Conservation (phyloP, 1,140 invertebrate species). For the Zophobas atratus region DNA sequence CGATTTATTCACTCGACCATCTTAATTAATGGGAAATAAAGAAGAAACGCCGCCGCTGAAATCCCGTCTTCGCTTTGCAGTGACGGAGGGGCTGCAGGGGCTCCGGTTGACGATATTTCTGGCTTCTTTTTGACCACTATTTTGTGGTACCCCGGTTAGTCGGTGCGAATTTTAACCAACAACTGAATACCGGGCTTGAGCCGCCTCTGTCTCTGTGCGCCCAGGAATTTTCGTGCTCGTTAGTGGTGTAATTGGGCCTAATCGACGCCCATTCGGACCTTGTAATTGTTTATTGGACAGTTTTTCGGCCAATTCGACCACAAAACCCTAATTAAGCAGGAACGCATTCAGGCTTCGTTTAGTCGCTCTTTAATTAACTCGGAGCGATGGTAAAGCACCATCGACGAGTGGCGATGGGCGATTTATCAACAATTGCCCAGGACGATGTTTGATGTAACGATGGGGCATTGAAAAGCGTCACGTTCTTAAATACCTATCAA, state of each 20-base stretch:
- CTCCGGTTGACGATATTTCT: no score
- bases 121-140: no score
- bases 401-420: background rate
- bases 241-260: constrained; percentile 43
- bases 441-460: background rate
- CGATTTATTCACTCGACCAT: constrained; percentile 30
- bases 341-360: constrained; percentile 17
- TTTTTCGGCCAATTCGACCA: constrained; percentile 23
- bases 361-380: constrained; percentile 20
- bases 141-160: no score
- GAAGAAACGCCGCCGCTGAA: constrained; percentile 14
- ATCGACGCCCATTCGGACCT: constrained; percentile 35
- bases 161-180: no score
- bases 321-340: constrained; percentile 34
- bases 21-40: constrained; percentile 42
- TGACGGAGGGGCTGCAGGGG: no score
- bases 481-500: constrained; percentile 1
- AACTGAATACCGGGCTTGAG: background rate
- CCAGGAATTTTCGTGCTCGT: constrained; percentile 46
- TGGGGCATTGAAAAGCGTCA: constrained; percentile 6
- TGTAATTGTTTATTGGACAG: constrained; percentile 33
- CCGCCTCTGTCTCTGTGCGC: constrained; percentile 13
- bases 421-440: background rate
- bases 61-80: no score
- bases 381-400: background rate